Evolutionary conservation across 2,888 invertebrate genomes (phyloP).

Genomic region (Erebia ligea): DNA sequence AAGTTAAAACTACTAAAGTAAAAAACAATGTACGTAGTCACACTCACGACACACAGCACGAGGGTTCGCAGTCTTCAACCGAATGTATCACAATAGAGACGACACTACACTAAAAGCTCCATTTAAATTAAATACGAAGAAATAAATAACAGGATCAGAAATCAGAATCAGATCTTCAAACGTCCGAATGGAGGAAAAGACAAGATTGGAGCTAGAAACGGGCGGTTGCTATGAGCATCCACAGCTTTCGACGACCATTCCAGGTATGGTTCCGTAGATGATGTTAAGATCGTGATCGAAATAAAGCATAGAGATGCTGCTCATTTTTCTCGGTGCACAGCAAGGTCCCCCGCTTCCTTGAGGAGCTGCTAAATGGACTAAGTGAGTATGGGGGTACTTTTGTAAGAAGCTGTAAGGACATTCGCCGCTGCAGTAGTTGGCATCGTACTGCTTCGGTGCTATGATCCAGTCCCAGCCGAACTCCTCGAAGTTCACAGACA

Average conservation of each 20-base stretch:
- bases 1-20: conserved; percentile 35
- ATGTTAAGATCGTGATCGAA: conserved; percentile 95
- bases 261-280: conserved; percentile 93
- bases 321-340: conserved; percentile 95
- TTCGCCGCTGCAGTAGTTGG: conserved; percentile 98
- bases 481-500: conserved; percentile 96
- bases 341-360: conserved; percentile 93
- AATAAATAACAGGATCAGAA: conserved; percentile 16
- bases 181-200: conserved; percentile 13
- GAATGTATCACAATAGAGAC: conserved; percentile 74
- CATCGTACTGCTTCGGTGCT: conserved; percentile 96
- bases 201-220: conserved; percentile 8
- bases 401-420: conserved; percentile 95
- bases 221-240: conserved; percentile 90
- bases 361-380: conserved; percentile 91
- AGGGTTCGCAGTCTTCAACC: conserved; percentile 74
- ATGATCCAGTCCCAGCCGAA: conserved; percentile 99
- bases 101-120: conserved; percentile 61
- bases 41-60: conserved; percentile 74
- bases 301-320: conserved; percentile 94
- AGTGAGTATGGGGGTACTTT: conserved; percentile 93
- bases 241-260: conserved; percentile 97
- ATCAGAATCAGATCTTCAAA: conserved; percentile 20
- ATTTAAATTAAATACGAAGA: conserved; percentile 42
- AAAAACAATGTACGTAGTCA: conserved; percentile 60